A percentile compares a stretch with the other conserved stretches of the same genome.
Evolutionary conservation across 2,113 vertebrate genomes (phyloP).

Genomic region (Ameiurus melas): DNA sequence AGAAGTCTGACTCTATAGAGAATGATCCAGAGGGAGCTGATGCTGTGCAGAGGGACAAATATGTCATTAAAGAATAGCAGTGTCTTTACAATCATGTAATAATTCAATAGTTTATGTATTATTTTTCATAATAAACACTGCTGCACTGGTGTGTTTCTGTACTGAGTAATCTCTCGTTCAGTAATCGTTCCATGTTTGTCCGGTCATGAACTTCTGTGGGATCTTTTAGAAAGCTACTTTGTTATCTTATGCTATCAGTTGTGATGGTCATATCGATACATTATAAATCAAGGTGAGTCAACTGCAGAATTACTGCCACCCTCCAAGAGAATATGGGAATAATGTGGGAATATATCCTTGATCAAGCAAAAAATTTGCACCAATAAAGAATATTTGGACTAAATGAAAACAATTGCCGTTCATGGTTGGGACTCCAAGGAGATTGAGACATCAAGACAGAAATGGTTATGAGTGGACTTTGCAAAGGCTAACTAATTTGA

Average conservation of each 20-base stretch:
- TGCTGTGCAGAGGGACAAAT: constrained; percentile 44
- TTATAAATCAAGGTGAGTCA: not conserved
- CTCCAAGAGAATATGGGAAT: not conserved
- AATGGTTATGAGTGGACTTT: not conserved
- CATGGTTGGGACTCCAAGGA: not conserved
- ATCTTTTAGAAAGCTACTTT: not conserved
- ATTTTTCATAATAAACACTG: constrained; percentile 16
- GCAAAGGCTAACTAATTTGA: not conserved
- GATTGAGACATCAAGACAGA: not conserved
- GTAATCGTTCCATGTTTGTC: not conserved
- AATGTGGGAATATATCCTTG: not conserved
- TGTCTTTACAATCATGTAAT: constrained; percentile 21
- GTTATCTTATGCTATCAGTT: not conserved
- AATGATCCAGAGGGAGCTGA: constrained; percentile 58
- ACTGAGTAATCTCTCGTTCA: not conserved
- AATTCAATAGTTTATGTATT: not conserved
- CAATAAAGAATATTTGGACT: not conserved
- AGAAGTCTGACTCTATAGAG: constrained; percentile 51
- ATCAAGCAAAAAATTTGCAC: not conserved
- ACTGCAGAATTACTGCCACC: not conserved
- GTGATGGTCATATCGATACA: not conserved
- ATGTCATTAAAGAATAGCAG: not conserved
- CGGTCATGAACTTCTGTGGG: not conserved
- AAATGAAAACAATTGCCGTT: not conserved
- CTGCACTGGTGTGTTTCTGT: not conserved